Evolutionary conservation across 2,888 invertebrate genomes (phyloP).

Genomic region (Cyclophora albipunctata): DNA sequence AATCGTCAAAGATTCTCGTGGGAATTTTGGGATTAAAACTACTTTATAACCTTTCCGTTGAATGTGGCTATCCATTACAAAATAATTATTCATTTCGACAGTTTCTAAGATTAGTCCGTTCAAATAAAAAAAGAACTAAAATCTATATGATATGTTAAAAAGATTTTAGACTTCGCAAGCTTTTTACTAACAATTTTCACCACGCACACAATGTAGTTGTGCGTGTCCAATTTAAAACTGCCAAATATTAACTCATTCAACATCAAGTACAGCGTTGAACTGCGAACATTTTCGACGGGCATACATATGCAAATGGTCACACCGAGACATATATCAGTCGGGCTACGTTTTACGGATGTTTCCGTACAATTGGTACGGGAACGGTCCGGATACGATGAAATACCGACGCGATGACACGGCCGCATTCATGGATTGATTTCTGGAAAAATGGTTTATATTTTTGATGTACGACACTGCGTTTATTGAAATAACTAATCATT

Average conservation of each 20-base stretch:
- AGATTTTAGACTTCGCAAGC: no score
- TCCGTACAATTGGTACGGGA: slow-evolving; percentile 16
- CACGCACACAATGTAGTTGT: no score
- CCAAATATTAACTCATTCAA: background rate
- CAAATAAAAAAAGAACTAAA: no score
- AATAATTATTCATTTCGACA: no score
- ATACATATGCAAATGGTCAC: slow-evolving; percentile 25
- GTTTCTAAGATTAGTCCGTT: no score
- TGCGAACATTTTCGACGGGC: slow-evolving; percentile 8
- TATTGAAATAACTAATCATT: no score
- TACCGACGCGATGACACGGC: slow-evolving; percentile 8
- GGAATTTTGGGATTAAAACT: background rate
- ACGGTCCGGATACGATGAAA: slow-evolving; percentile 8
- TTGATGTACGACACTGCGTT: background rate
- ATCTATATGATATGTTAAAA: no score
- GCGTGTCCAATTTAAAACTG: no score
- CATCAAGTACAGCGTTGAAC: background rate
- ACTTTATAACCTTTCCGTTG: background rate
- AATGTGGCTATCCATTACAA: no score
- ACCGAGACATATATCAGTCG: slow-evolving; percentile 22
- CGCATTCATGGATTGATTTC: slow-evolving; percentile 19
- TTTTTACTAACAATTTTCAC: no score
- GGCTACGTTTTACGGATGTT: slow-evolving; percentile 30
- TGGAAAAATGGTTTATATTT: slow-evolving; percentile 2
- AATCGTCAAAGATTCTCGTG: background rate